phyloP scores from a whole-genome alignment of 2,888 invertebrate species.

The Amaurobius ferox region DNA sequence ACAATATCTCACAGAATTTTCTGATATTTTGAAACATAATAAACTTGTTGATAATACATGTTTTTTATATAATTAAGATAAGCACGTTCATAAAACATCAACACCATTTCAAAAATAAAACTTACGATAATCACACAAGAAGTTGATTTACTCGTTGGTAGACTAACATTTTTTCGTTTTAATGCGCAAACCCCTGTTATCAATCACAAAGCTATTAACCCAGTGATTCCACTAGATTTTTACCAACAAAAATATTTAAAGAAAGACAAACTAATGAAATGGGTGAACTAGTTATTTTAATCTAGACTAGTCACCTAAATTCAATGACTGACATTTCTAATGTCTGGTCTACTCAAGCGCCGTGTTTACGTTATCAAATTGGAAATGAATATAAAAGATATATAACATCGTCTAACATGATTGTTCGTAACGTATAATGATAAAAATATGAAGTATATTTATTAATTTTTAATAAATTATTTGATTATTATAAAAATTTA shows the following conservation, averaged over 20 bases:
- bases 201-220: background rate
- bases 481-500: background rate
- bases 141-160: background rate
- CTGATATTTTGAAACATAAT: no score
- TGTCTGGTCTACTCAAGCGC: background rate
- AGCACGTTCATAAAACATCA: no score
- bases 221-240: background rate
- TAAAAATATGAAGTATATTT: background rate
- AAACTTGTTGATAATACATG: no score
- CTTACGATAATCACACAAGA: background rate
- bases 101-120: no score
- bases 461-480: background rate
- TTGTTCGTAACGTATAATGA: background rate
- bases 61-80: no score
- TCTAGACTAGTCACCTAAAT: conserved; percentile 46
- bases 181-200: background rate
- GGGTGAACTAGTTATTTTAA: conserved; percentile 33
- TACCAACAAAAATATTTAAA: background rate
- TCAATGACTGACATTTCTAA: conserved; percentile 48
- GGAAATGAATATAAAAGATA: background rate
- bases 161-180: background rate
- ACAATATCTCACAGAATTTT: no score
- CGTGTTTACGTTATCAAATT: background rate
- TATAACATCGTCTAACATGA: background rate
- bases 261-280: background rate